Evolutionary conservation across 2,113 vertebrate species (phyloP).

Genomic region (Anoplopoma fimbria): DNA sequence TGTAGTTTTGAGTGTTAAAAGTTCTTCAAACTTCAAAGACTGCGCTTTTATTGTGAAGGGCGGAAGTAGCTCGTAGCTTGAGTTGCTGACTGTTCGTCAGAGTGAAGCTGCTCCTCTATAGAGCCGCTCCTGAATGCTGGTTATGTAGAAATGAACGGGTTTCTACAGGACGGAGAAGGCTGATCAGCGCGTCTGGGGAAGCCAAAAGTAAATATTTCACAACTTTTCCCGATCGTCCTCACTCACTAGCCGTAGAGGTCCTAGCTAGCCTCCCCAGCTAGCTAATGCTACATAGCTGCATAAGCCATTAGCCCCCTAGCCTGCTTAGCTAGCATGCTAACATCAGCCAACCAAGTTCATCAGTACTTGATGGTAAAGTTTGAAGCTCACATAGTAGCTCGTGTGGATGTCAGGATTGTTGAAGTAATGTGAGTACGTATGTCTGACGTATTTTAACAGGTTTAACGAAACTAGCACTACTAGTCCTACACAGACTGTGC

Average conservation of each 20-base stretch:
- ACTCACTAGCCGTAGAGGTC: not conserved
- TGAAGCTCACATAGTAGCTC: not conserved
- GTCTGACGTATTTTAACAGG: not conserved
- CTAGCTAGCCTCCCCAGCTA: slow-evolving; percentile 5
- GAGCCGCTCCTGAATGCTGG: not conserved
- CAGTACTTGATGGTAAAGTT: not conserved
- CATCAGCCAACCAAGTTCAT: slow-evolving; percentile 18
- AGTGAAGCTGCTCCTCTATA: not conserved
- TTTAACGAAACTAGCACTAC: not conserved
- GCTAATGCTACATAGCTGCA: slow-evolving; percentile 2
- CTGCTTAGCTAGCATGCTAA: slow-evolving; percentile 27
- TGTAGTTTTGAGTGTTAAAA: not conserved
- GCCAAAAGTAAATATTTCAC: slow-evolving; percentile 46
- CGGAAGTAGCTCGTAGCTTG: not conserved
- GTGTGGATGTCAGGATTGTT: fast-evolving
- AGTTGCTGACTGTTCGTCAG: too few relatives aligned
- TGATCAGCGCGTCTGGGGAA: not conserved
- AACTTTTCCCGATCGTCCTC: slow-evolving; percentile 48
- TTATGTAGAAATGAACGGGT: not conserved
- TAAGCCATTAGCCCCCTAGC: too few relatives aligned
- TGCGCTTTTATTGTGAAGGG: slow-evolving; percentile 56
- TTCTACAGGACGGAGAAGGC: not conserved
- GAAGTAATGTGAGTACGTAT: not conserved
- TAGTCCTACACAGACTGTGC: not conserved
- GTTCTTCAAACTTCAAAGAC: not conserved